A percentile compares a stretch with the other conserved stretches of the same genome.
phyloP scores from a whole-genome alignment of 2,797 vertebrate species.

The Falco novaeseelandiae region DNA sequence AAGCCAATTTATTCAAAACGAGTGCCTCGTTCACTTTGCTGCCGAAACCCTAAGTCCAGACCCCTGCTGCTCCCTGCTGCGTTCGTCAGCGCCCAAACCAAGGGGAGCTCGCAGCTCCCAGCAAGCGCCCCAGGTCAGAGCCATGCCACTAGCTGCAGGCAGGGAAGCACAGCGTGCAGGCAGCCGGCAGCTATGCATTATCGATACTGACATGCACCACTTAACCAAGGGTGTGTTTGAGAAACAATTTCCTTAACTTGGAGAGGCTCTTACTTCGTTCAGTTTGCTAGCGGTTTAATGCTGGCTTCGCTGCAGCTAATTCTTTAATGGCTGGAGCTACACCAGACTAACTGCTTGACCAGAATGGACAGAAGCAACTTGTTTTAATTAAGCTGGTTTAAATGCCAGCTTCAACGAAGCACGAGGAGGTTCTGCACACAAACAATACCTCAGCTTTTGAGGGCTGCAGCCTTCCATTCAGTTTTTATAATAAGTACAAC shows the following conservation, averaged over 20 bases:
- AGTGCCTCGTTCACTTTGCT: background rate
- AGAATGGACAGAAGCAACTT: background rate
- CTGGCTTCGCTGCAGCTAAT: background rate
- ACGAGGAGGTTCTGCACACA: background rate
- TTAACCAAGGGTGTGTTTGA: background rate
- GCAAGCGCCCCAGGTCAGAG: background rate
- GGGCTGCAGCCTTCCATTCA: background rate
- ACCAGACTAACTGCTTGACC: background rate
- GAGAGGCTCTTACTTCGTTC: background rate
- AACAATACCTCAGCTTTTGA: background rate
- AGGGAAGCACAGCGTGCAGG: fast-evolving
- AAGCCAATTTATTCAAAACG: background rate
- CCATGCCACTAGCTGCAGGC: background rate
- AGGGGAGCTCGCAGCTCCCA: background rate
- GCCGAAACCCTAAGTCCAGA: background rate
- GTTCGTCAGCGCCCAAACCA: fast-evolving
- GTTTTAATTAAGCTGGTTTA: background rate
- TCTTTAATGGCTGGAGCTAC: background rate
- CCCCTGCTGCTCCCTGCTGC: background rate
- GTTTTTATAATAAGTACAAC: background rate
- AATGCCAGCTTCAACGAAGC: background rate
- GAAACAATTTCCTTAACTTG: background rate
- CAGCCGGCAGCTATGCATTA: fast-evolving
- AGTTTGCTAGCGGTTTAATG: fast-evolving
- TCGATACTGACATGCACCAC: fast-evolving